Evolutionary conservation across 2,888 invertebrate genomes (phyloP).

Genomic region (Pseudolycoriella hygida): DNA sequence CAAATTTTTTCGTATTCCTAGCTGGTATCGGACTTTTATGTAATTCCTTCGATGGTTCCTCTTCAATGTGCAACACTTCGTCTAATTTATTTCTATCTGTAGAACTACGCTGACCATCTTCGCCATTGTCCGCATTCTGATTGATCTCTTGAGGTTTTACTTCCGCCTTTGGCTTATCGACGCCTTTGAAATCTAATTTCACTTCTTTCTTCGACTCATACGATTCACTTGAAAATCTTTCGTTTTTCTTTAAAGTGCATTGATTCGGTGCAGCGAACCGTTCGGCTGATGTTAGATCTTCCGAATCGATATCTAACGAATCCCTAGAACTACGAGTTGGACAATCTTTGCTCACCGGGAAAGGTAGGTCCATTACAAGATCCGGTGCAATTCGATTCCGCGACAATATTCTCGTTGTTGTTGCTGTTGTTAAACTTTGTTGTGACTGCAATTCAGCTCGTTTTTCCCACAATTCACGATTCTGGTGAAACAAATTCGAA

Average conservation of each 20-base stretch:
- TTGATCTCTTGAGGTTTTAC: conserved; percentile 12
- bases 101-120: conserved; percentile 4
- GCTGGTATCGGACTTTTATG: conserved; percentile 34
- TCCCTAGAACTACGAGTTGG: conserved; percentile 17
- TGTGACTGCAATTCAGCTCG: conserved; percentile 37
- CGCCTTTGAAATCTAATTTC: conserved; percentile 10
- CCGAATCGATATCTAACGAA: conserved; percentile 34
- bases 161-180: conserved; percentile 12
- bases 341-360: conserved; percentile 28
- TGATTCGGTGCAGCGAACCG: conserved; percentile 64
- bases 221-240: conserved; percentile 12
- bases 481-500: conserved; percentile 20
- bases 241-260: conserved; percentile 55
- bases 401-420: conserved; percentile 11
- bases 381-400: conserved; percentile 46
- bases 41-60: conserved; percentile 10
- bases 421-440: conserved; percentile 29
- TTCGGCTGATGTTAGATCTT: conserved; percentile 57
- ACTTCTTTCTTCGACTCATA: conserved; percentile 11
- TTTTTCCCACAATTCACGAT: conserved; percentile 42
- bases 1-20: conserved; percentile 42
- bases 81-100: not conserved
- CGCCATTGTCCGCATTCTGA: conserved; percentile 1
- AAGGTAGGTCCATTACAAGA: conserved; percentile 68
- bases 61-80: conserved; percentile 12